Base-by-base conservation (phyloP, 37 sponge, comb jelly and placozoan species). In the Spongilla lacustris region DNA sequence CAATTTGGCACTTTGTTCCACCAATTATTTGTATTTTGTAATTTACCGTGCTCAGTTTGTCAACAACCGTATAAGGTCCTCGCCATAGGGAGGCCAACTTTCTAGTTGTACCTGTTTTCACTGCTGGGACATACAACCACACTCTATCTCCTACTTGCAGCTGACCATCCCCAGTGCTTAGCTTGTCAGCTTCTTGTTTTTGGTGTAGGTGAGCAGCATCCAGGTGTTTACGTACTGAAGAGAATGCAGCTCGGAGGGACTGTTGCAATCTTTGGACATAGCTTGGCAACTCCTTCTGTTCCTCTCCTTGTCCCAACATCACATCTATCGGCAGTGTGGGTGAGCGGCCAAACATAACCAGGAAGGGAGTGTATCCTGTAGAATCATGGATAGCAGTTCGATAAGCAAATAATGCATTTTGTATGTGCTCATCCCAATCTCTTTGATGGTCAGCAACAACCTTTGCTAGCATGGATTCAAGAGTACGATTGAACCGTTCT, bases 391-490 rank as follows among this genome's bases (percentile, higher is more conserved):
- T 66, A 58, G 78, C 69, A 33, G 86, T 85, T 13, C 86, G 78
- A 85, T 85, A 85, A 2, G 78, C 78, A 69, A 69, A 69, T 28
- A 69, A 27, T 69, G 27, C 70, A 24, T 77, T 78, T 37, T 75
- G 80, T 71, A 86, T 23, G n/a, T 79, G 41, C 25, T 32, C 75
- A 36, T 87, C 88, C 88, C 82, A 87, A 68, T 87, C 82, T 33
- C 32, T 28, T 69, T 87, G 88, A 38, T 87, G 72, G 35, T 79
- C 82, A 36, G 71, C n/a, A 10, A 87, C 82, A 9, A 87, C 76
- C 70, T 87, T 87, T 74, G 88, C 71, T 36, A 87, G 46, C 81
- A 87, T 87, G 31, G 76, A 22, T 30, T 83, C 78, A 41, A 89
- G 38, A 14, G 84, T 89, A 26, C 74, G 76, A 76, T 89, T 89